Evolutionary conservation across 2,888 invertebrate genomes (phyloP), one percentile per base, ranked within the genome.

Genomic region (Mystacides longicornis): DNA sequence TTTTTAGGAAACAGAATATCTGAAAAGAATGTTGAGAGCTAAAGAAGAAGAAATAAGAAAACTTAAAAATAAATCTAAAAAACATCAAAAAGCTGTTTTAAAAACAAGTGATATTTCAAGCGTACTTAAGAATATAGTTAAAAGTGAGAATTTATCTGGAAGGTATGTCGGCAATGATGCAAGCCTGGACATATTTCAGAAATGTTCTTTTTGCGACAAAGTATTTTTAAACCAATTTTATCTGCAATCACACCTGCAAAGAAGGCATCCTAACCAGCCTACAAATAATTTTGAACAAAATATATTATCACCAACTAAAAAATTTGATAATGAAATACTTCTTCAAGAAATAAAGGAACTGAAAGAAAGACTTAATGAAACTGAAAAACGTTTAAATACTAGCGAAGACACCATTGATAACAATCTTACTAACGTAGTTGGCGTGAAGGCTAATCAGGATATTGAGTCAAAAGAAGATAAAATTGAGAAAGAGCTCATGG

Each of bases 181-280:
- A 47, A 63, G 49, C 70, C 71, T 49, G 20, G 60, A 18, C 64
- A 67, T 22, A 63, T 69, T 42, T 79, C 78, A 76, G 60, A 77
- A 82, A 74, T 87, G 87, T 64, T 72, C 69, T 37, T 76, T 79
- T 64, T 87, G 87, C 64, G 77, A 80, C n/a, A 87, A 86, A 70
- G 77, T 80, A 7, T 86, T 86, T 66, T 69, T 83, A 49, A 80
- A 83, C 59, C 79, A 82, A 64, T 75, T 81, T 55, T 86, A 82
- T 66, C 72, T 85, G 56, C 77, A 76, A 66, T 79, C 82, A 46
- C 87, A 86, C 64, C 69, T 82, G 47, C 71, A 74, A 59, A 74
- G 86, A 62, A 73, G 86, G 23, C 86, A 86, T 66, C 64, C 70
- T 1, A 65, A 65, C 43, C 47, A 63, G 14, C 60, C 66, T 4